Evolutionary conservation across 1,140 invertebrate species (phyloP).

Genomic region (Agrypnia vestita): DNA sequence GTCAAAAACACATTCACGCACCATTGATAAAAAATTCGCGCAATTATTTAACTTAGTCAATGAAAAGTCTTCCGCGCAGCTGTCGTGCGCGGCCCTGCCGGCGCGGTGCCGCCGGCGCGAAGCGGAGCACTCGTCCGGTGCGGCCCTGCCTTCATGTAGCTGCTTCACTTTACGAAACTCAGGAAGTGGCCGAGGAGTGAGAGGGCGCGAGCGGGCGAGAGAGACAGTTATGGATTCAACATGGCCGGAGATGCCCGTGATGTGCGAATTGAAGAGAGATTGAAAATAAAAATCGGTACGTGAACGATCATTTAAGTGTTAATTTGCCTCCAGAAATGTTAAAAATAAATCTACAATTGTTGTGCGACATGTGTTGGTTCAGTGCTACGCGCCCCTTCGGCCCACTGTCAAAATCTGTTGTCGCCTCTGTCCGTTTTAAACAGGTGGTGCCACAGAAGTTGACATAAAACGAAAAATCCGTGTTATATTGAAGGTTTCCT

Average conservation of each 20-base stretch:
- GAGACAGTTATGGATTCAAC: slow-evolving; percentile 83
- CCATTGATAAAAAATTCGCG: slow-evolving; percentile 16
- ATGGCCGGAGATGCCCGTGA: slow-evolving; percentile 89
- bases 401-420: slow-evolving; percentile 48
- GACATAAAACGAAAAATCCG: slow-evolving; percentile 47
- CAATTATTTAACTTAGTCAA: slow-evolving; percentile 1
- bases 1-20: not conserved
- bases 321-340: slow-evolving; percentile 31
- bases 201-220: slow-evolving; percentile 65
- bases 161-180: slow-evolving; percentile 25
- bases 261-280: slow-evolving; percentile 88
- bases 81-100: not conserved
- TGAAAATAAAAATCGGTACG: slow-evolving; percentile 91
- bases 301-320: slow-evolving; percentile 63
- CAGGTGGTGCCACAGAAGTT: slow-evolving; percentile 53
- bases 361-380: slow-evolving; percentile 56
- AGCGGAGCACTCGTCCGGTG: not conserved
- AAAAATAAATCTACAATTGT: slow-evolving; percentile 6
- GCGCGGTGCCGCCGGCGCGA: not conserved
- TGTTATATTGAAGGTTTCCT: not conserved
- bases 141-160: slow-evolving; percentile 20
- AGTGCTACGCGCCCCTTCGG: slow-evolving; percentile 62
- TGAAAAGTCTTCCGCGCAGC: not conserved
- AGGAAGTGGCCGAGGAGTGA: slow-evolving; percentile 47
- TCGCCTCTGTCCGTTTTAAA: slow-evolving; percentile 42